Percentiles rank a stretch among this genome's conserved stretches.
These are phyloP conservation scores for Sarcophaga caerulescens DNA, from an alignment of 2,888 invertebrate species.

Conservation along the genomic window DNA sequence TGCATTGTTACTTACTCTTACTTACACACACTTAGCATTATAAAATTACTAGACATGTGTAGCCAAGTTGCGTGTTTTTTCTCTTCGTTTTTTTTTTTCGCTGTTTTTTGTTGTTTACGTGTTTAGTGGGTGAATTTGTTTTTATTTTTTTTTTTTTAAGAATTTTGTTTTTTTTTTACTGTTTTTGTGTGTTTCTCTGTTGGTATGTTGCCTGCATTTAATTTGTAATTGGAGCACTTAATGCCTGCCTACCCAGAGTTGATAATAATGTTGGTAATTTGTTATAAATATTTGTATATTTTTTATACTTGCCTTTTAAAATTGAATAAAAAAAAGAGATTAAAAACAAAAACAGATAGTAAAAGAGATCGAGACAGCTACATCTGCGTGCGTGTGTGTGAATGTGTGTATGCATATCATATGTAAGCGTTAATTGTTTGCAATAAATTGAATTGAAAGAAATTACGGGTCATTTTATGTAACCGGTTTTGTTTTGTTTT, in stretches of 20 bases:
- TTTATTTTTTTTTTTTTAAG: not conserved
- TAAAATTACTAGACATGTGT: not conserved
- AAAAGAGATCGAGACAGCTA: not conserved
- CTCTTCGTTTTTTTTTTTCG: not conserved
- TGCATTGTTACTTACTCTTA: not conserved
- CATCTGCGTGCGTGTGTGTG: no score
- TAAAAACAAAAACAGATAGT: not conserved
- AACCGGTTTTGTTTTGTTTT: no score
- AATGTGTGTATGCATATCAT: no score
- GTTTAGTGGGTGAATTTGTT: slow-evolving; percentile 55
- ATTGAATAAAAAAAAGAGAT: not conserved
- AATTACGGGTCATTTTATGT: slow-evolving; percentile 27
- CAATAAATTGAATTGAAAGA: slow-evolving; percentile 4
- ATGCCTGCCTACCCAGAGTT: not conserved
- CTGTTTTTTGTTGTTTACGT: slow-evolving; percentile 1
- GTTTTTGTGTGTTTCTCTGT: not conserved
- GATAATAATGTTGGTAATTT: slow-evolving; percentile 43
- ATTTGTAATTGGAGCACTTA: slow-evolving; percentile 54
- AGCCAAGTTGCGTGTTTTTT: slow-evolving; percentile 22
- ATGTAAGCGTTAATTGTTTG: slow-evolving; percentile 47
- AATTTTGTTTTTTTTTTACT: not conserved
- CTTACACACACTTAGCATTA: not conserved
- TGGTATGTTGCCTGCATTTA: slow-evolving; percentile 26
- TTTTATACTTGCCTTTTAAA: not conserved
- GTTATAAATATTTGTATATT: slow-evolving; percentile 33